A percentile compares a stretch with the other conserved stretches of the same genome.
phyloP scores from a whole-genome alignment of 2,888 invertebrate species.

The Eutolmus rufibarbis region DNA sequence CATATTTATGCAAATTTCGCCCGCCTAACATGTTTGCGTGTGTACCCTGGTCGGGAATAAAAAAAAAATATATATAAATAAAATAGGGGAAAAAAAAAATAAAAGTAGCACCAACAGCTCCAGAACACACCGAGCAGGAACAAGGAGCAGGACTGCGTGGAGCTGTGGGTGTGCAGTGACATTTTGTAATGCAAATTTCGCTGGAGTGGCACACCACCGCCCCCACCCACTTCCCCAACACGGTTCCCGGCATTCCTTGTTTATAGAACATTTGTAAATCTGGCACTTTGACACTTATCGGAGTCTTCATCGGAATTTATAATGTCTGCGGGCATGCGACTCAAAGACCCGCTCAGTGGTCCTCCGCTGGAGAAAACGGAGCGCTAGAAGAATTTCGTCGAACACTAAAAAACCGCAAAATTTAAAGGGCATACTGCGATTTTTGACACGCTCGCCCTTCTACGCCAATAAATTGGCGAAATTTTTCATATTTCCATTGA shows the following conservation, averaged over 20 bases:
- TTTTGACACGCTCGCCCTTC: background rate
- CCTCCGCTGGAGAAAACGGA: background rate
- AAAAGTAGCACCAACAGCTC: background rate
- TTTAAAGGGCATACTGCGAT: background rate
- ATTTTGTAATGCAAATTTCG: conserved; percentile 27
- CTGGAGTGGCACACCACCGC: background rate
- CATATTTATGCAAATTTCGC: conserved; percentile 33
- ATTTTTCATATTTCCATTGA: background rate
- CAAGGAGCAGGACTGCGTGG: background rate
- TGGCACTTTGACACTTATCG: conserved; percentile 26
- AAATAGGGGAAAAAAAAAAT: background rate
- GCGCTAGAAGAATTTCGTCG: background rate
- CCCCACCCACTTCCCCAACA: background rate
- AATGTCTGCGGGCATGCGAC: background rate
- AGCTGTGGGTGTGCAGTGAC: background rate
- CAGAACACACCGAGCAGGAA: background rate
- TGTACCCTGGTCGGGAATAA: conserved; percentile 1
- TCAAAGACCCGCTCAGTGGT: background rate
- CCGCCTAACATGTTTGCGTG: conserved; percentile 28
- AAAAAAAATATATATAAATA: background rate
- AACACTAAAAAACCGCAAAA: background rate
- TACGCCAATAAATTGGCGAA: background rate
- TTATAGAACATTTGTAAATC: conserved; percentile 12
- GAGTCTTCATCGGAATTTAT: conserved; percentile 7
- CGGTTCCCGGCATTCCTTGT: background rate